These are phyloP conservation scores for Zele albiditarsus DNA, from an alignment of 2,888 invertebrate species.

Conservation along the genomic window DNA sequence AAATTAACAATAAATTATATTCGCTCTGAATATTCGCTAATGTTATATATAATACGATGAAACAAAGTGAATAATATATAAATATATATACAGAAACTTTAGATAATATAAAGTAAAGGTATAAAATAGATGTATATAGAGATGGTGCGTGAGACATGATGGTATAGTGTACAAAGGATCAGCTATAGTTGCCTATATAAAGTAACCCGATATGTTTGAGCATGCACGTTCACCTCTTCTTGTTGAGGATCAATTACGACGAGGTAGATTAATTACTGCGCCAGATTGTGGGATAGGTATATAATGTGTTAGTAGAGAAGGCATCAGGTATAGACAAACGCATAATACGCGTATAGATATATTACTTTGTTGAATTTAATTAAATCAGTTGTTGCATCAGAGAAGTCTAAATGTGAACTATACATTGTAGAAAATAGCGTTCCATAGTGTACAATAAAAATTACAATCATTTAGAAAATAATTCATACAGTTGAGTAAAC, in stretches of 20 bases:
- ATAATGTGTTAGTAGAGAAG: background rate
- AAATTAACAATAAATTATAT: too few species aligned
- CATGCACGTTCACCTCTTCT: conserved; percentile 31
- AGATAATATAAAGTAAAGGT: background rate
- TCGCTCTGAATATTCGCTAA: background rate
- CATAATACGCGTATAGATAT: background rate
- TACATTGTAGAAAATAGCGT: too few species aligned
- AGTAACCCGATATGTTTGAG: conserved; percentile 48
- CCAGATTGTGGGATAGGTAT: conserved; percentile 40
- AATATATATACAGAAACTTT: conserved; percentile 7
- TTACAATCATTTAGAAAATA: too few species aligned
- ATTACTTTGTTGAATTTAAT: background rate
- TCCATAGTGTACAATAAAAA: too few species aligned
- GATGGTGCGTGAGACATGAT: conserved; percentile 1
- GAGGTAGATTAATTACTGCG: conserved; percentile 57
- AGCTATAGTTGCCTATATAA: conserved; percentile 17
- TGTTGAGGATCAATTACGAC: conserved; percentile 56
- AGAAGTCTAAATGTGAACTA: too few species aligned
- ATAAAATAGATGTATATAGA: conserved; percentile 1
- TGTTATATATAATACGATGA: background rate
- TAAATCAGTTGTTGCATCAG: background rate
- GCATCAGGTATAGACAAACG: conserved; percentile 2
- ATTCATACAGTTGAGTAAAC: too few species aligned
- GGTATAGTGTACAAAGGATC: conserved; percentile 22
- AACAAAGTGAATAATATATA: conserved; percentile 7